Conservation (phyloP, 2,888 invertebrate genomes). For the Chesias legatella region DNA sequence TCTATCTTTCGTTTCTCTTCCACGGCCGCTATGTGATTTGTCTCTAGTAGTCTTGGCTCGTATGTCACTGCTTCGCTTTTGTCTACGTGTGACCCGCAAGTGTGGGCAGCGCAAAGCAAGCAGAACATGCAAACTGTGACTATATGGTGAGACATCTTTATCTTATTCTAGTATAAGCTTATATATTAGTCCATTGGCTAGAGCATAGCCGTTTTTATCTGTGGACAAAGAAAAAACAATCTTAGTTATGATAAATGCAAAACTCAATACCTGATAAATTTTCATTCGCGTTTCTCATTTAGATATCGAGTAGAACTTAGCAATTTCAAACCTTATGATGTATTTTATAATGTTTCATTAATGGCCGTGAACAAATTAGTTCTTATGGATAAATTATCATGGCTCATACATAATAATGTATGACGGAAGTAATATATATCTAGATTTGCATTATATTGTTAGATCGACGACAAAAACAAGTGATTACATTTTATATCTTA, state of each 20-base stretch:
- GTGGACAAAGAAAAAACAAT: slow-evolving; percentile 35
- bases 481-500: too few species aligned
- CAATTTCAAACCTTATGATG: too few species aligned
- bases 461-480: too few species aligned
- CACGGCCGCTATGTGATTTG: slow-evolving; percentile 39
- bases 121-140: slow-evolving; percentile 92
- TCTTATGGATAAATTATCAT: too few species aligned
- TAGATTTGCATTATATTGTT: too few species aligned
- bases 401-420: too few species aligned
- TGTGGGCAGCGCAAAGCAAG: slow-evolving; percentile 88
- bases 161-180: slow-evolving; percentile 39
- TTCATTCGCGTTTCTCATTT: too few species aligned
- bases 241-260: background rate
- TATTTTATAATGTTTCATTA: too few species aligned
- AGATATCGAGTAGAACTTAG: too few species aligned
- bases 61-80: slow-evolving; percentile 41
- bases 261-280: too few species aligned
- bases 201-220: slow-evolving; percentile 33
- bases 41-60: slow-evolving; percentile 39
- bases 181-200: slow-evolving; percentile 37
- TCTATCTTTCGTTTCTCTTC: slow-evolving; percentile 44
- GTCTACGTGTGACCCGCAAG: slow-evolving; percentile 86
- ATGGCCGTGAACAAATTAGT: too few species aligned
- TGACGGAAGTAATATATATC: too few species aligned
- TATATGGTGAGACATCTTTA: slow-evolving; percentile 76